Conservation (phyloP, 2,797 vertebrate genomes). For the Thamnophis elegans region DNA sequence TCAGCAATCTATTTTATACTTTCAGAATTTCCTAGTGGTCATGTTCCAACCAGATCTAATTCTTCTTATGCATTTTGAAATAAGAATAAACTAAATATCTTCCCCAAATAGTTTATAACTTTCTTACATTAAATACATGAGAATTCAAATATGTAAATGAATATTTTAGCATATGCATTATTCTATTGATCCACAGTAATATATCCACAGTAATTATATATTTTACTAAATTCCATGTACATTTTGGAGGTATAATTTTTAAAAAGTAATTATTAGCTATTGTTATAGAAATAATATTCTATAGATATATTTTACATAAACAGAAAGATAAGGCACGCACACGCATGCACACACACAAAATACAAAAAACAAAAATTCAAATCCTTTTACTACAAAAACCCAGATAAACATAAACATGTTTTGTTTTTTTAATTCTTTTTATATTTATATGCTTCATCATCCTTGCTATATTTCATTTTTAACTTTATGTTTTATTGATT, state of each 20-base stretch:
- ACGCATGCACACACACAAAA: too few species aligned
- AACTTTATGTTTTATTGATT: neutral
- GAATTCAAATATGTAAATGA: neutral
- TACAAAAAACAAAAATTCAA: neutral
- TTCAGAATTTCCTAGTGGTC: neutral
- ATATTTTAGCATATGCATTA: neutral
- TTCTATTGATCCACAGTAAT: neutral
- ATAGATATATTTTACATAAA: neutral
- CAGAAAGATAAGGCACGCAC: neutral
- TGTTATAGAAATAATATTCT: neutral
- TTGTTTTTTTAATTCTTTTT: neutral
- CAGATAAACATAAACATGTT: neutral
- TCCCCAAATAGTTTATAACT: neutral
- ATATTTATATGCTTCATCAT: neutral
- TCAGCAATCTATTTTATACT: neutral
- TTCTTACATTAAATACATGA: neutral
- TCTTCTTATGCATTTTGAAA: neutral
- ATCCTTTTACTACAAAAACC: neutral
- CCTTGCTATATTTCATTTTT: neutral
- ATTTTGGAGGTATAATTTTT: neutral
- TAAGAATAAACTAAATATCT: neutral
- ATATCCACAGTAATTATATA: neutral
- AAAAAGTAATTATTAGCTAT: neutral
- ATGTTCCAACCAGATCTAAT: neutral
- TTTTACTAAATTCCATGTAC: neutral